Conservation (phyloP, 2,888 invertebrate genomes). For the Chirona hameri region DNA sequence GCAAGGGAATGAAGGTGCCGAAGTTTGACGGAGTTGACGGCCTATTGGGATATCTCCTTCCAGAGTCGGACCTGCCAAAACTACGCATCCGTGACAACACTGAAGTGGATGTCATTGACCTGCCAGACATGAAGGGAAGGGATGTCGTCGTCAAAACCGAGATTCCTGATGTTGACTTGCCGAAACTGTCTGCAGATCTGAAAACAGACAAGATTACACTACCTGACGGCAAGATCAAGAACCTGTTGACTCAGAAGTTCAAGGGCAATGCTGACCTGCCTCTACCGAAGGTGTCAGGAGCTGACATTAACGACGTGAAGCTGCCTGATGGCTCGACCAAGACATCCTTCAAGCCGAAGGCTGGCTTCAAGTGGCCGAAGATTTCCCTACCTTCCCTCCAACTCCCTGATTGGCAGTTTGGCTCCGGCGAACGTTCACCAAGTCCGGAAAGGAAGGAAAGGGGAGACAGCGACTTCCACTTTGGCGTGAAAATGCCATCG, state of each 20-base stretch:
- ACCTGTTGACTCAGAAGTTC: not conserved
- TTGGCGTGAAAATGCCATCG: not conserved
- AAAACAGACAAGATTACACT: not conserved
- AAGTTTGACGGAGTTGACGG: constrained; percentile 1
- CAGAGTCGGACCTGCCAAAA: not conserved
- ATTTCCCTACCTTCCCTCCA: not conserved
- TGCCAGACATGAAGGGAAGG: too few species aligned
- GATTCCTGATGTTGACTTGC: not conserved
- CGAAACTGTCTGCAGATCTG: not conserved
- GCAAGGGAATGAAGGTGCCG: not conserved
- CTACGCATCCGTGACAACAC: not conserved
- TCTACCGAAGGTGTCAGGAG: not conserved
- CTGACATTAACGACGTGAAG: constrained; percentile 33
- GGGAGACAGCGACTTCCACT: not conserved
- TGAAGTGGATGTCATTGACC: too few species aligned
- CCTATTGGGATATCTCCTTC: not conserved
- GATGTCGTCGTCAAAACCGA: not conserved
- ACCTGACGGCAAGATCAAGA: not conserved
- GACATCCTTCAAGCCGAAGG: not conserved
- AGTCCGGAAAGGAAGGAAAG: not conserved
- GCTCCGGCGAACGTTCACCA: not conserved
- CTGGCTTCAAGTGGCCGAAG: not conserved
- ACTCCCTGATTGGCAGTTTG: not conserved
- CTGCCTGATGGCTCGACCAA: constrained; percentile 6
- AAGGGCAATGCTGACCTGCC: not conserved